A percentile compares a stretch with the other conserved stretches of the same genome.
These are phyloP conservation scores for Centroberyx gerrardi DNA, from an alignment of 2,797 vertebrate genomes.

Conservation along the genomic window DNA sequence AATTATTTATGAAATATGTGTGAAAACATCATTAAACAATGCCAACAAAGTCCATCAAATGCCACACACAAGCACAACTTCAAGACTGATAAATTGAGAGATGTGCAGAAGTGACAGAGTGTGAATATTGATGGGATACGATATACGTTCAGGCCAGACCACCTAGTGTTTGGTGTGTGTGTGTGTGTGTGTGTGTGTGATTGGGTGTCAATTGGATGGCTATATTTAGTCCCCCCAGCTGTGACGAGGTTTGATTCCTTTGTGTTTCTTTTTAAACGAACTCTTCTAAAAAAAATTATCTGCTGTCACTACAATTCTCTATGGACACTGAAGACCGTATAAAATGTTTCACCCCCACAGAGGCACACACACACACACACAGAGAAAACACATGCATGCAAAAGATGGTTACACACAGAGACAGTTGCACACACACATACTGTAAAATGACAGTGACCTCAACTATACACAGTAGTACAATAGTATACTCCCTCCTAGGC, in stretches of 20 bases:
- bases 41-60: constrained; percentile 7
- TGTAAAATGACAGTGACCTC: neutral
- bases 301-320: constrained; percentile 78
- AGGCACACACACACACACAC: constrained; percentile 13
- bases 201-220: constrained; percentile 54
- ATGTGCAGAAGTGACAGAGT: constrained; percentile 47
- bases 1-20: constrained; percentile 15
- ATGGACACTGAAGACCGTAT: constrained; percentile 68
- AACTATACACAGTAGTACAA: neutral
- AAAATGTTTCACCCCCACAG: constrained; percentile 43
- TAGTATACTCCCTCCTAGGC: too few species aligned
- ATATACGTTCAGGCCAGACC: constrained; percentile 39
- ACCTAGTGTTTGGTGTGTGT: constrained; percentile 21
- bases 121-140: constrained; percentile 49
- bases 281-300: constrained; percentile 76
- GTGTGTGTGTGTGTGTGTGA: constrained; percentile 41
- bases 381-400: constrained; percentile 27
- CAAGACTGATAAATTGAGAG: constrained; percentile 51
- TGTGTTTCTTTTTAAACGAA: constrained; percentile 69
- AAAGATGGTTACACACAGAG: neutral
- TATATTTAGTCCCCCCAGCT: constrained; percentile 68
- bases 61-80: constrained; percentile 21
- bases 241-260: constrained; percentile 63
- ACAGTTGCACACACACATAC: neutral
- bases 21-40: constrained; percentile 8